phyloP scores from a whole-genome alignment of 2,113 vertebrate genomes.

The Passer domesticus region DNA sequence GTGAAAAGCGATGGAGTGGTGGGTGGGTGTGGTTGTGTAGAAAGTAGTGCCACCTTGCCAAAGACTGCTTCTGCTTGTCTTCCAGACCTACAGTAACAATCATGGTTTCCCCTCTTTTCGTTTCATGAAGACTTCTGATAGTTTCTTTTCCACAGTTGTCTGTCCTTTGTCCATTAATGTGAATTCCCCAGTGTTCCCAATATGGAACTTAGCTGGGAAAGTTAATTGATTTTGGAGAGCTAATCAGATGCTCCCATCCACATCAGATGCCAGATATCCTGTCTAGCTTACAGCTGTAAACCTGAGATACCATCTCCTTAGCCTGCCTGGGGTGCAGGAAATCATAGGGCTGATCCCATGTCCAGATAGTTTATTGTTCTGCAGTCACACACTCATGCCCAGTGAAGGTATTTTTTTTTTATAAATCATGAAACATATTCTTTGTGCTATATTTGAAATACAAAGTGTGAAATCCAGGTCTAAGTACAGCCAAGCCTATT shows the following conservation, averaged over 20 bases:
- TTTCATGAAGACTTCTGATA: not conserved
- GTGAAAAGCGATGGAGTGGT: rapidly evolving
- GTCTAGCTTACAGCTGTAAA: not conserved
- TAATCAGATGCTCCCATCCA: not conserved
- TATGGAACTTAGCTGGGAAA: not conserved
- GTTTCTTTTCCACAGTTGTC: not conserved
- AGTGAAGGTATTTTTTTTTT: not conserved
- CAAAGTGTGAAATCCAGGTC: not conserved
- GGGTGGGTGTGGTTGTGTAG: too few relatives aligned
- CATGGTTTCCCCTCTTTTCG: not conserved
- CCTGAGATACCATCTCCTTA: not conserved
- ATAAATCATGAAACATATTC: not conserved
- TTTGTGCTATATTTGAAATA: not conserved
- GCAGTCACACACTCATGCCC: not conserved
- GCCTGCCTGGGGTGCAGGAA: not conserved
- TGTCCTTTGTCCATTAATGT: not conserved
- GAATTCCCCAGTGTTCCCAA: not conserved
- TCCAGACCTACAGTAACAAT: not conserved
- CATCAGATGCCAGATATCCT: not conserved
- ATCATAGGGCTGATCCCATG: not conserved
- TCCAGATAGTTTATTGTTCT: not conserved
- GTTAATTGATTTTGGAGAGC: not conserved
- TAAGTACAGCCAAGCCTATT: not conserved
- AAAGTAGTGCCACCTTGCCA: not conserved
- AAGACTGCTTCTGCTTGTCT: not conserved